Base-by-base conservation (phyloP, 2,113 vertebrate species). In the Thunnus maccoyii region DNA sequence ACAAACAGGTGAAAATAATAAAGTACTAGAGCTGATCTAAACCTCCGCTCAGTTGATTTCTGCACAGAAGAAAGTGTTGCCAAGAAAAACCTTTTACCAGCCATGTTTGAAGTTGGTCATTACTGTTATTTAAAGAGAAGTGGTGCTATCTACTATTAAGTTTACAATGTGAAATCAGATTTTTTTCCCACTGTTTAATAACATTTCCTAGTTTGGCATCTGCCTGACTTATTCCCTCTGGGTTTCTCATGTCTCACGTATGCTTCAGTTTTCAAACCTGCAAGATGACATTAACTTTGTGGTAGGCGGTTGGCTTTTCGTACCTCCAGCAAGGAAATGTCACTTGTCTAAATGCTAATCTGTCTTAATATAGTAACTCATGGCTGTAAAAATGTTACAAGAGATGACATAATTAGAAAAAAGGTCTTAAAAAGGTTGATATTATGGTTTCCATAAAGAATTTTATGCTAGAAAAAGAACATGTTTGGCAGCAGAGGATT, bases 51-150 rank as follows among this genome's bases (percentile, higher is more conserved):
- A n/a, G 20, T 65, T 55, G 25, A 41, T 76, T 67, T 72, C 1
- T 22, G 5, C 67, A 62, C 18, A 57, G 74, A 63, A 44, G 22
- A 27, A 9, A 46, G 32, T 4, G 10, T 22, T 71, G 69, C 61
- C 32, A 48, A 61, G 48, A 46, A 64, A 57, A 82, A 47, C 27
- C 80, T 84, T 76, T 83, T 44, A 72, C 57, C 15, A 55, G 48
- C 50, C 47, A 18, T 52, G 30, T 79, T 72, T 61, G 64, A 81
- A 46, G 48, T 56, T 65, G 12, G 20, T 69, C 69, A 63, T 78
- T 67, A 55, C 16, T 80, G 12, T 48, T 57, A 20, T 67, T 67
- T 78, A 17, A 36, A 63, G 36, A 70, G 27, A 51, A 56, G 6
- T 14, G 15, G 1, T 51, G 12, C 20, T 57, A 10, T 81, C 18